Evolutionary conservation across 2,113 vertebrate genomes (phyloP), one percentile per base, ranked within the genome.

Genomic region (Phalacrocorax carbo): DNA sequence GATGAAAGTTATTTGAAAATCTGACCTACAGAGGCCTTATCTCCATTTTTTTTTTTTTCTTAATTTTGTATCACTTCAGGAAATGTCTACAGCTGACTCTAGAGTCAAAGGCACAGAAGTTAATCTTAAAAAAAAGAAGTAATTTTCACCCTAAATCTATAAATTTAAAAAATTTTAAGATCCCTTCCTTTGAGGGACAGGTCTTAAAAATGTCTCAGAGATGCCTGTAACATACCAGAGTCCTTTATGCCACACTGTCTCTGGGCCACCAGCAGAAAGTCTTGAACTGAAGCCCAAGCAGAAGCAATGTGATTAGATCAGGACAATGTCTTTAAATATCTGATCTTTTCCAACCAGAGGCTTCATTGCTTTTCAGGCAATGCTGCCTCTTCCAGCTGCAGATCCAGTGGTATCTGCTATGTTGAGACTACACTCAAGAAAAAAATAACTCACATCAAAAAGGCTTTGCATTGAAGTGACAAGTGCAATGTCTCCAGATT

Each of bases 301-400:
- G 54, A 44, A 42, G 6, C 9, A 57, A 32, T 5, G 13, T 42
- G 29, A 25, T 44, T 46, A 55, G 44, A 21, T 27, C 38, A 64
- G n/a, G 15, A 36, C 12, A 55, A 9, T 17, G 15, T 11, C 29
- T 13, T 61, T 23, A 60, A 82, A 51, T 34, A 36, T 5, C 23
- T 1, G 0, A 0, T 9, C 7, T 69, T 85, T 64, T 49, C 7
- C n/a, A 64, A 7, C 0, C 0, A 68, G 11, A 44, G 29, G 13
- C 42, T 68, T 21, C 46, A 27, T 8, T 25, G 2, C 26, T 36
- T 49, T 69, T 55, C 54, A 61, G 32, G 20, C 15, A 48, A 5
- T 0, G 0, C 14, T 76, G 15, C 15, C 30, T 58, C 44, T 44
- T n/a, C 38, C 38, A 64, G 16, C 29, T 83, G 77, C 0, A 19